Evolutionary conservation across 1,140 invertebrate genomes (phyloP), one percentile per base, ranked within the genome.

Genomic region (Triops cancriformis): DNA sequence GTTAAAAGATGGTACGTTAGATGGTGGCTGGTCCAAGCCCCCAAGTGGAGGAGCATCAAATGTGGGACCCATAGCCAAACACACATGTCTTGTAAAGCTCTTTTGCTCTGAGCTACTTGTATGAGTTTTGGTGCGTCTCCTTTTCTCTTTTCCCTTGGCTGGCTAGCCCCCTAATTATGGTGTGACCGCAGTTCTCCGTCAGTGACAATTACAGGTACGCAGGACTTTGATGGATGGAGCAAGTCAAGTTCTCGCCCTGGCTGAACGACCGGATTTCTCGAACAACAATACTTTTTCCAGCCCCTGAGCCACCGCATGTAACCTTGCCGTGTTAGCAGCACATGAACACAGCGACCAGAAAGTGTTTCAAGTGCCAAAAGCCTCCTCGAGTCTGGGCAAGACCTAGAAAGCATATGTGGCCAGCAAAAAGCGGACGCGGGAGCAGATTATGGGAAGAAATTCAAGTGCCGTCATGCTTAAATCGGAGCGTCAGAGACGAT

Each of bases 161-260:
- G 10, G 51, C 51, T 64, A 64, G 51, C 51, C 14, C 51, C 51
- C 3, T 64, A 64, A 64, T 64, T 64, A 64, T 23, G 51, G 51
- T 64, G 51, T 64, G 51, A 64, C 51, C 51, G 51, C 51, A 64
- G 51, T 64, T 64, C 51, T 64, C 51, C 51, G 51, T 64, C 51
- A 64, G 51, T 64, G 51, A 64, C 51, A 64, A 64, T 64, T 64
- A 64, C 51, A 64, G 51, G 51, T 64, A 64, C n/a, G 51, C 23
- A 64, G 51, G 51, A 64, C 51, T 64, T 64, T 64, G 51, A 64
- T 64, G 51, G 51, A 64, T 64, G 51, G 51, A 64, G 51, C 51
- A 64, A 64, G 51, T 64, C 51, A 64, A 64, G 51, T 64, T 23
- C 51, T 23, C 18, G n/a, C 51, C n/a, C 51, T 23, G 51, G 51